Percentiles rank a stretch among this genome's conserved stretches.
Conservation (phyloP, 2,888 invertebrate species). For the Agrochola lota region DNA sequence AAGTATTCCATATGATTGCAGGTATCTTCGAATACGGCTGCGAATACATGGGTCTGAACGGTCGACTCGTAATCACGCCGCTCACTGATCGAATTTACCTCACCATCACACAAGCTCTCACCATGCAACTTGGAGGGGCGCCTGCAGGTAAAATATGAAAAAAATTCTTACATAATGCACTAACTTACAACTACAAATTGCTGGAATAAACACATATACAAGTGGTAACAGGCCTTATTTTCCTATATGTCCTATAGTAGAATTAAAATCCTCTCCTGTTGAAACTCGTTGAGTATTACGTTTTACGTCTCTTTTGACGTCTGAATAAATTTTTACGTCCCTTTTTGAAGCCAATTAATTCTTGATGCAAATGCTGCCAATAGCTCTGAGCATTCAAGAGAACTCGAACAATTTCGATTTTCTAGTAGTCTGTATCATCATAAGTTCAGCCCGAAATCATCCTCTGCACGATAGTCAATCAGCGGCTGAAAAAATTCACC, state of each 20-base stretch:
- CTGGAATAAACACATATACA: not conserved
- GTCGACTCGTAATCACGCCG: conserved; percentile 97
- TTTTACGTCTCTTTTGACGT: too few relatives aligned
- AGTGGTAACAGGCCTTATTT: too few relatives aligned
- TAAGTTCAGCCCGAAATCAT: not conserved
- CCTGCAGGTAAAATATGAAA: conserved; percentile 92
- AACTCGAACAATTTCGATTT: not conserved
- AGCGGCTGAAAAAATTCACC: not conserved
- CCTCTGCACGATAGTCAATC: not conserved
- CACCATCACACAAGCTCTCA: conserved; percentile 97
- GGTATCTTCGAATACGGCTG: conserved; percentile 97
- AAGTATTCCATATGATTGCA: conserved; percentile 54
- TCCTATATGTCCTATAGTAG: not conserved
- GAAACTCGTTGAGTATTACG: not conserved
- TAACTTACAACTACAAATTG: not conserved
- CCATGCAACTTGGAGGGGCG: conserved; percentile 97
- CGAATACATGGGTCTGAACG: conserved; percentile 98
- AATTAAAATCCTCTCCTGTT: not conserved
- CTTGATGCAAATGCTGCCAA: not conserved
- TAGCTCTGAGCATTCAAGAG: not conserved
- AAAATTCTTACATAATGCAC: not conserved
- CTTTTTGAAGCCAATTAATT: not conserved
- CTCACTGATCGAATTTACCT: conserved; percentile 97
- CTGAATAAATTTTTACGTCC: not conserved
- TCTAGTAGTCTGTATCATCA: too few relatives aligned